phyloP scores from a whole-genome alignment of 2,888 invertebrate species.

The Tinea pellionella region DNA sequence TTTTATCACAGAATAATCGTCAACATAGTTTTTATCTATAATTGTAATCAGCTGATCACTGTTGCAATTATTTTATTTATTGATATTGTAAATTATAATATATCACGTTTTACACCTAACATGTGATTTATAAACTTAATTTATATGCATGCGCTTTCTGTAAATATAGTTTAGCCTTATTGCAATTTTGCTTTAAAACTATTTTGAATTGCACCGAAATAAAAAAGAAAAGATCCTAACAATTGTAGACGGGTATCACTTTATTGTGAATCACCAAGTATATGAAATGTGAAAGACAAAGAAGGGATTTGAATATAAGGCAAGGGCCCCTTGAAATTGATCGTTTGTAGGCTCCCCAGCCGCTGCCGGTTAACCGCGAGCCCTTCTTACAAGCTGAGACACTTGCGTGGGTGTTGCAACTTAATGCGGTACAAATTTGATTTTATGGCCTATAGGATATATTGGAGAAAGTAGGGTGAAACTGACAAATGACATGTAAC shows the following conservation, averaged over 20 bases:
- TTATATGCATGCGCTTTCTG: not conserved
- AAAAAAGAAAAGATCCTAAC: constrained; percentile 17
- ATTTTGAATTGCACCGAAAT: not conserved
- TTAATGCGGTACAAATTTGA: constrained; percentile 62
- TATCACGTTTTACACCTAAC: not conserved
- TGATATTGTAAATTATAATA: not conserved
- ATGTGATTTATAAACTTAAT: not conserved
- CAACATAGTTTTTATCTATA: constrained; percentile 57
- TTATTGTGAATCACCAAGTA: constrained; percentile 51
- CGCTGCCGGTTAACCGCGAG: constrained; percentile 55
- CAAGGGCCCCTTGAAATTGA: constrained; percentile 64
- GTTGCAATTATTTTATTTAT: not conserved
- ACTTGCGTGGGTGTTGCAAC: constrained; percentile 27
- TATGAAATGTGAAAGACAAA: constrained; percentile 62
- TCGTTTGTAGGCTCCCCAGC: constrained; percentile 53
- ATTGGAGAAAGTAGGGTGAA: constrained; percentile 11
- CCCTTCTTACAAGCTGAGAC: constrained; percentile 25
- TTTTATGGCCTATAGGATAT: constrained; percentile 32
- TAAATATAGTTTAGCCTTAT: not conserved
- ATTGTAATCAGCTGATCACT: not conserved
- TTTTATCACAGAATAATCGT: constrained; percentile 37
- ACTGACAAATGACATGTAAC: not conserved
- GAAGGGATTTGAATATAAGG: constrained; percentile 63
- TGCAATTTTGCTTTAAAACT: not conserved
- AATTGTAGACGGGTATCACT: constrained; percentile 20